Conservation (phyloP, 2,113 vertebrate species). For the Pelobates fuscus region DNA sequence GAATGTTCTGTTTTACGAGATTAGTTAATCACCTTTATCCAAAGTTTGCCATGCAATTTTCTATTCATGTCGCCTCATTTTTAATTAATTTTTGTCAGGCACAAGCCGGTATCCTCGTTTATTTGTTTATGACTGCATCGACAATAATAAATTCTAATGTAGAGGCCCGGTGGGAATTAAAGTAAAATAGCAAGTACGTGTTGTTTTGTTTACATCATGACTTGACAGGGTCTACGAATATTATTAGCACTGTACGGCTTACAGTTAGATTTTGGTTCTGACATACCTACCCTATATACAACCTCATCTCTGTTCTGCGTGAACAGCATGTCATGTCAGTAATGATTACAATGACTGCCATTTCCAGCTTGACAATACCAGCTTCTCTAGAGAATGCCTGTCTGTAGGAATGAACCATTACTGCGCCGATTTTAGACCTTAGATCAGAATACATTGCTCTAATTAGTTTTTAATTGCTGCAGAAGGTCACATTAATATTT, state of each 20-base stretch:
- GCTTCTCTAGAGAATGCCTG: constrained; percentile 31
- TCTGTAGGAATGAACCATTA: constrained; percentile 37
- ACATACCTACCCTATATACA: constrained; percentile 25
- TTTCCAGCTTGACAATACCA: constrained; percentile 49
- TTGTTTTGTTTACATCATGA: background rate
- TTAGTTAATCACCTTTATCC: constrained; percentile 44
- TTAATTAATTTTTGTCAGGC: constrained; percentile 27
- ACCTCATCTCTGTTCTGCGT: constrained; percentile 24
- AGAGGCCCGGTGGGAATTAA: background rate
- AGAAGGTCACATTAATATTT: constrained; percentile 5
- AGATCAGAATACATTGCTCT: background rate
- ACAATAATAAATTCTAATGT: constrained; percentile 30
- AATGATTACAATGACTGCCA: constrained; percentile 49
- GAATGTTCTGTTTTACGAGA: constrained; percentile 35
- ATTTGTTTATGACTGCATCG: constrained; percentile 24
- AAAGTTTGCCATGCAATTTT: constrained; percentile 27
- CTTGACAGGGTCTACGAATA: constrained; percentile 8
- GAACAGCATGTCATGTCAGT: constrained; percentile 49
- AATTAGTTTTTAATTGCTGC: constrained; percentile 19
- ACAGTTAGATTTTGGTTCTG: constrained; percentile 13
- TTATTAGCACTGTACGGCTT: background rate
- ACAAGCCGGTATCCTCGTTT: background rate
- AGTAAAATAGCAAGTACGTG: background rate
- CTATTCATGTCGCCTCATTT: constrained; percentile 19
- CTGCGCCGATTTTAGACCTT: constrained; percentile 23